Percentiles rank a stretch among this genome's conserved stretches.
phyloP scores from a whole-genome alignment of 2,113 vertebrate species.

The Terrapene triunguis region DNA sequence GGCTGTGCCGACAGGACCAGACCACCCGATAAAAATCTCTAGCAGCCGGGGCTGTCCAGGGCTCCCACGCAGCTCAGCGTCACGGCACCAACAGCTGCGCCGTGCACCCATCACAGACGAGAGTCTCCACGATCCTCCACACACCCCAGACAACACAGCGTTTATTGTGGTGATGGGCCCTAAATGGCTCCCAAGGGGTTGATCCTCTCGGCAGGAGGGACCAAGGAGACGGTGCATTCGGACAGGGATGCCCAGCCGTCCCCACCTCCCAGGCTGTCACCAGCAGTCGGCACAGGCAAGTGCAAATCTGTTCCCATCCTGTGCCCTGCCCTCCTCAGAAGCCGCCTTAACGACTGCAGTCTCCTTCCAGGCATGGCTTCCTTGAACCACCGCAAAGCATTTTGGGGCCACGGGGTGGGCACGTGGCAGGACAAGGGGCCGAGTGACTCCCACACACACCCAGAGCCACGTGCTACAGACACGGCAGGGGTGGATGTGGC shows the following conservation, averaged over 20 bases:
- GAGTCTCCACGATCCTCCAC: background rate
- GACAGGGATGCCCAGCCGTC: background rate
- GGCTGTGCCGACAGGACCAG: background rate
- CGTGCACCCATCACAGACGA: background rate
- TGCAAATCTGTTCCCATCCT: background rate
- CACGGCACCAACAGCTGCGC: too few species aligned
- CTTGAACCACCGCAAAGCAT: background rate
- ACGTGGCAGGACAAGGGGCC: background rate
- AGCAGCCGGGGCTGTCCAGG: too few species aligned
- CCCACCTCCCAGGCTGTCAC: too few species aligned
- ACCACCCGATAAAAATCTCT: background rate
- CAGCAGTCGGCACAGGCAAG: background rate
- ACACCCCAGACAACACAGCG: fast-evolving
- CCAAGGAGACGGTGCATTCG: too few species aligned
- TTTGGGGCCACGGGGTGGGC: background rate
- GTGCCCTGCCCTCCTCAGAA: background rate
- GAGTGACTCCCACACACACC: background rate
- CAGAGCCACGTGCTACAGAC: background rate
- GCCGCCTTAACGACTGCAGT: fast-evolving
- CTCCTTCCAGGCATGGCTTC: background rate
- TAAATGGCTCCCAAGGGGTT: background rate
- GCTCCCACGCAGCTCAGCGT: too few species aligned
- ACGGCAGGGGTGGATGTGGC: background rate
- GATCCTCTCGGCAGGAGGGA: too few species aligned
- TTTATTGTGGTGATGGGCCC: background rate